Evolutionary conservation across 2,113 vertebrate genomes (phyloP).

Genomic region (Sturnira hondurensis): DNA sequence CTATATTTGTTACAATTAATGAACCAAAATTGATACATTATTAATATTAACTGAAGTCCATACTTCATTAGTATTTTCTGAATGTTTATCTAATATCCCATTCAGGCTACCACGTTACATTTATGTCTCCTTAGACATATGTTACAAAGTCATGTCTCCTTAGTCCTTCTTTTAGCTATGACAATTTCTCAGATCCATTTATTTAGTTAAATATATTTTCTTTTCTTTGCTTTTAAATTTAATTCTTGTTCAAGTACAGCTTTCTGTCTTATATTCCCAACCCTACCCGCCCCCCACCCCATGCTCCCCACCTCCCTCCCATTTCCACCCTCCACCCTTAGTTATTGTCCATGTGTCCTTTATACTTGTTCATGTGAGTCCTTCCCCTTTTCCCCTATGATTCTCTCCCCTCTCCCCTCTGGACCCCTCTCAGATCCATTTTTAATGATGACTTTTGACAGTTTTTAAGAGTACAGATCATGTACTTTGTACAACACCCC

Average conservation of each 20-base stretch:
- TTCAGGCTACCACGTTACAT: not conserved
- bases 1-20: not conserved
- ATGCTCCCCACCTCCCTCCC: no score
- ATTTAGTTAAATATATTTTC: no score
- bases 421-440: conserved; percentile 4
- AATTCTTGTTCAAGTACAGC: no score
- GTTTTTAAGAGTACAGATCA: not conserved
- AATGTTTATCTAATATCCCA: not conserved
- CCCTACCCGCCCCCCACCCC: no score
- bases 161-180: not conserved
- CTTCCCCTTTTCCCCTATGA: no score
- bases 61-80: not conserved
- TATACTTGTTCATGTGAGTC: no score
- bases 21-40: not conserved
- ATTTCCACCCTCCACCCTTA: no score
- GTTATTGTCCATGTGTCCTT: no score
- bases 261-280: no score
- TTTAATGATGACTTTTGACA: not conserved
- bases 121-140: not conserved
- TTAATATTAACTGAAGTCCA: not conserved
- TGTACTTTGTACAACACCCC: not conserved
- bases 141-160: not conserved
- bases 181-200: not conserved
- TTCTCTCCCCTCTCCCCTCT: no score
- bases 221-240: no score